Evolutionary conservation across 2,888 invertebrate species (phyloP).

Genomic region (Cheilosia vulpina): DNA sequence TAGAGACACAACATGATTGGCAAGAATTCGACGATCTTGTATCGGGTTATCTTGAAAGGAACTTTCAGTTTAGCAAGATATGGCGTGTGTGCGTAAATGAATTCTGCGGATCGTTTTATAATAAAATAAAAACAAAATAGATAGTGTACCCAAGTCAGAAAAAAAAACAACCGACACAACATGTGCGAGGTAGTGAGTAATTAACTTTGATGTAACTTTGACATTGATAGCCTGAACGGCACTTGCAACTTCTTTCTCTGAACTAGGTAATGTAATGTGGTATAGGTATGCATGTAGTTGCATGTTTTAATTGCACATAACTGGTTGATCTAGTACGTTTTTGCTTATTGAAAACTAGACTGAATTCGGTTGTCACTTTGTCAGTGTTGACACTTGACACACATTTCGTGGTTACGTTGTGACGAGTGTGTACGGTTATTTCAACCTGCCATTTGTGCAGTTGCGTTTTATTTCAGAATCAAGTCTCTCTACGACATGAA

Average conservation of each 20-base stretch:
- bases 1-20: slow-evolving; percentile 36
- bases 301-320: background rate
- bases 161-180: background rate
- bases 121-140: background rate
- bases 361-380: background rate
- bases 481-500: too few relatives aligned
- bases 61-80: slow-evolving; percentile 44
- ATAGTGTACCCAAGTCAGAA: background rate
- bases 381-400: background rate
- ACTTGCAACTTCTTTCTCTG: background rate
- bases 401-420: background rate
- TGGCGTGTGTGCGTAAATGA: slow-evolving; percentile 16
- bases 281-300: background rate
- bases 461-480: background rate
- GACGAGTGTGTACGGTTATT: background rate
- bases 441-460: background rate
- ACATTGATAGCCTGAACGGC: slow-evolving; percentile 5
- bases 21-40: slow-evolving; percentile 37
- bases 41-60: slow-evolving; percentile 63
- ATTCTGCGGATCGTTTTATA: slow-evolving; percentile 27
- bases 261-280: background rate
- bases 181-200: background rate
- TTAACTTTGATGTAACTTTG: background rate
- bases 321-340: background rate
- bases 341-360: background rate